phyloP scores from a whole-genome alignment of 2,797 vertebrate genomes.

The Varecia variegata region DNA sequence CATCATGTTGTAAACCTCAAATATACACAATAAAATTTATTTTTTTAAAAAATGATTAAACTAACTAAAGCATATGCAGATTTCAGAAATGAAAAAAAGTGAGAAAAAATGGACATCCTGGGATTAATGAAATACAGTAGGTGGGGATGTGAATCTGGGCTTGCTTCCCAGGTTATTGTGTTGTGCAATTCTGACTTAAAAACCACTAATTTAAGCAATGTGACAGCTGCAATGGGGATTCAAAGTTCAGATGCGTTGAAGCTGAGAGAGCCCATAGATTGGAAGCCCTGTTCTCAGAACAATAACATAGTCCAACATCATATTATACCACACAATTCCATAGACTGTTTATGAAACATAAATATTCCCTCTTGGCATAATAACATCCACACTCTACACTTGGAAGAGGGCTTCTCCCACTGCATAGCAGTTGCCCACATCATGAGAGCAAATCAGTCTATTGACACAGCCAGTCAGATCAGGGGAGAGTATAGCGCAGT shows the following conservation, averaged over 20 bases:
- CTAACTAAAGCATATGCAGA: background rate
- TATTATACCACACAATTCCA: background rate
- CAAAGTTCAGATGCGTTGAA: background rate
- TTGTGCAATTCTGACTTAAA: background rate
- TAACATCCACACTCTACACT: background rate
- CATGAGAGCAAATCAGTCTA: background rate
- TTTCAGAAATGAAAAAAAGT: conserved; percentile 23
- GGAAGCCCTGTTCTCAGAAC: background rate
- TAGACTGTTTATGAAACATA: background rate
- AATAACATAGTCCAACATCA: background rate
- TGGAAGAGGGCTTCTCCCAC: background rate
- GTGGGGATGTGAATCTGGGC: background rate
- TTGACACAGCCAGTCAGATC: background rate
- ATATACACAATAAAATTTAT: background rate
- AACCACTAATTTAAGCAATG: background rate
- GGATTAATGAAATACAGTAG: background rate
- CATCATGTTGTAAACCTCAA: background rate
- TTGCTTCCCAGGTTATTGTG: background rate
- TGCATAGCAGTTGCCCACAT: background rate
- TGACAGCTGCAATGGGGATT: background rate
- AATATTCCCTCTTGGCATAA: background rate
- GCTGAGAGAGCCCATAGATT: background rate
- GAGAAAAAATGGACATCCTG: background rate
- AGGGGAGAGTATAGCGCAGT: background rate
- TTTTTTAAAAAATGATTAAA: background rate